Evolutionary conservation across 2,797 vertebrate genomes (phyloP).

Genomic region (Sebastiscus albofasciatus): DNA sequence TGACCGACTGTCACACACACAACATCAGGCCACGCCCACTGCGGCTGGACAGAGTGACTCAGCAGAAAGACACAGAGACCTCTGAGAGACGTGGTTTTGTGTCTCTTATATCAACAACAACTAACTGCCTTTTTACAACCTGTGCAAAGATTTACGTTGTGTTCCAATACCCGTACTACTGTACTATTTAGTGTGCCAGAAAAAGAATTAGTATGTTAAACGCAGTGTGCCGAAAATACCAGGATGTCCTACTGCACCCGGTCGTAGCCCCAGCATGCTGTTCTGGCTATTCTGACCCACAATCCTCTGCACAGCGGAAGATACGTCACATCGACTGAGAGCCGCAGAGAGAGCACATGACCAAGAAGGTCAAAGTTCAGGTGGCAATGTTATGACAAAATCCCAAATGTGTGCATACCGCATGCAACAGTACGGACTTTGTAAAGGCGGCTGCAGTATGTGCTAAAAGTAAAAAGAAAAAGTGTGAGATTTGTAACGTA

Average conservation of each 20-base stretch:
- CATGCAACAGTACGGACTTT: neutral
- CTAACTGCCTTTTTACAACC: neutral
- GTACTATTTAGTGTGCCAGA: neutral
- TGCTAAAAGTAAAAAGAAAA: neutral
- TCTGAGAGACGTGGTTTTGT: neutral
- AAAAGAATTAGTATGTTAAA: accelerated
- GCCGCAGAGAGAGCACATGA: neutral
- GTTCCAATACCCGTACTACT: neutral
- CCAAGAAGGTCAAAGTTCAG: neutral
- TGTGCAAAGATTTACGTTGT: neutral
- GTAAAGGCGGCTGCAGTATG: neutral
- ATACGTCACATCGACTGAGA: neutral
- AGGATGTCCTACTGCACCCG: neutral
- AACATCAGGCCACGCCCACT: constrained; percentile 12
- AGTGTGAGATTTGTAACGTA: too few relatives aligned
- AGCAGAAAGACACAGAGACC: constrained; percentile 15
- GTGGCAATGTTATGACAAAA: too few relatives aligned
- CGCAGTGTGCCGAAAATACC: too few relatives aligned
- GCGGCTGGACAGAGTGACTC: constrained; percentile 45
- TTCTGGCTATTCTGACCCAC: too few relatives aligned
- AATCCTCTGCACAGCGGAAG: neutral
- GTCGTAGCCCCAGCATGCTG: neutral
- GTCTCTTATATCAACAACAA: neutral
- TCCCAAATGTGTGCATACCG: neutral
- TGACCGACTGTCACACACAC: constrained; percentile 35